Evolutionary conservation across 2,888 invertebrate genomes (phyloP).

Genomic region (Neoascia interrupta): DNA sequence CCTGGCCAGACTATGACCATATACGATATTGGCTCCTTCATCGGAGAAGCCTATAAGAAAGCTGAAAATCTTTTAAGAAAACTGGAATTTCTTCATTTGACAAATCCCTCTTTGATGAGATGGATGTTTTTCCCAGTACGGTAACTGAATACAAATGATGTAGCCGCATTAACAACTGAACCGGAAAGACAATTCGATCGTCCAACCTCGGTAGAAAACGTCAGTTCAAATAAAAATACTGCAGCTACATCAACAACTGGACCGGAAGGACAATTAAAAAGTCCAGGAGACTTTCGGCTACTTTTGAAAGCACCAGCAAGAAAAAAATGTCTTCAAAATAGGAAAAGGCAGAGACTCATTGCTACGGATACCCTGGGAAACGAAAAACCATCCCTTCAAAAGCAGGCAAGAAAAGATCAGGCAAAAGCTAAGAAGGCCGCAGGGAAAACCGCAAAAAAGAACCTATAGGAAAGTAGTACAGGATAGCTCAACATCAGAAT

Average conservation of each 20-base stretch:
- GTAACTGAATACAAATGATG: too few species aligned
- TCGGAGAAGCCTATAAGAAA: conserved; percentile 19
- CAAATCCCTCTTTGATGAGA: background rate
- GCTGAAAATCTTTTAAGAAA: conserved; percentile 12
- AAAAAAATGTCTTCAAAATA: conserved; percentile 1
- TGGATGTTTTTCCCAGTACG: background rate
- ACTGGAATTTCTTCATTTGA: too few species aligned
- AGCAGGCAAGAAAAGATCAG: background rate
- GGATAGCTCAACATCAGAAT: conserved; percentile 21
- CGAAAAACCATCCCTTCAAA: background rate
- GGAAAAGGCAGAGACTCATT: conserved; percentile 12
- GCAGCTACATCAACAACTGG: background rate
- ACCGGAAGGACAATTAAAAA: background rate
- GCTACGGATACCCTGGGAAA: conserved; percentile 16
- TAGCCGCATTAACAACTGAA: too few species aligned
- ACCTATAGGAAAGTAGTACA: too few species aligned
- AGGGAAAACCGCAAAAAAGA: background rate
- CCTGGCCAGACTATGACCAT: conserved; percentile 15
- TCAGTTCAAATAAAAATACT: background rate
- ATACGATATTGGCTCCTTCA: conserved; percentile 12
- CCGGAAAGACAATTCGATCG: too few species aligned
- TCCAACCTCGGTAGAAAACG: background rate
- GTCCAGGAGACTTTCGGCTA: background rate
- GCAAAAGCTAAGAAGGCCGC: background rate
- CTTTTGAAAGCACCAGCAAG: conserved; percentile 6